Evolutionary conservation across 2,888 invertebrate species (phyloP).

Genomic region (Sisyra nigra): DNA sequence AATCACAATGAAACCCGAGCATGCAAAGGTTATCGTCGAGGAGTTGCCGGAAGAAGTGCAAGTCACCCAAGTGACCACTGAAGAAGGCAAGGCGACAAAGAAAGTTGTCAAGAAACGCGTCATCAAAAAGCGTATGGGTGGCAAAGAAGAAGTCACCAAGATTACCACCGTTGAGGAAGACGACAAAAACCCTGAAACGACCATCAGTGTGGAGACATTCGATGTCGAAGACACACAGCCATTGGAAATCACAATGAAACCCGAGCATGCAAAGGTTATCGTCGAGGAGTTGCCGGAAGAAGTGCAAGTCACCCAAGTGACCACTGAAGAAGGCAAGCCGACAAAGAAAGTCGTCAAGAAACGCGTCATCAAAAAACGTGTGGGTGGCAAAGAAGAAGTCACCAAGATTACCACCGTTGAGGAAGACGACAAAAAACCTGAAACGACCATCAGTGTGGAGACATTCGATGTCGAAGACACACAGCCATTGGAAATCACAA

Average conservation of each 20-base stretch:
- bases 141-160: constrained; percentile 17
- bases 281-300: constrained; percentile 20
- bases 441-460: constrained; percentile 17
- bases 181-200: constrained; percentile 14
- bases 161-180: constrained; percentile 15
- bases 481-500: constrained; percentile 15
- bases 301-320: constrained; percentile 18
- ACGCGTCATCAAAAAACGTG: constrained; percentile 15
- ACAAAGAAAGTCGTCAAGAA: constrained; percentile 18
- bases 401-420: constrained; percentile 20
- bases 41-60: constrained; percentile 16
- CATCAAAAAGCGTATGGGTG: constrained; percentile 20
- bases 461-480: constrained; percentile 11
- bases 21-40: constrained; percentile 13
- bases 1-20: constrained; percentile 9
- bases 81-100: constrained; percentile 16
- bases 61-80: constrained; percentile 16
- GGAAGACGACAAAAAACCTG: constrained; percentile 18
- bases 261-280: constrained; percentile 7
- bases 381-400: constrained; percentile 17
- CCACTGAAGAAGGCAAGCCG: constrained; percentile 20
- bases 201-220: constrained; percentile 9
- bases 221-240: constrained; percentile 9
- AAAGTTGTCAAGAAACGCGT: constrained; percentile 18
- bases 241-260: constrained; percentile 1